Evolutionary conservation across 2,888 invertebrate genomes (phyloP).

Genomic region (Latrodectus hesperus): DNA sequence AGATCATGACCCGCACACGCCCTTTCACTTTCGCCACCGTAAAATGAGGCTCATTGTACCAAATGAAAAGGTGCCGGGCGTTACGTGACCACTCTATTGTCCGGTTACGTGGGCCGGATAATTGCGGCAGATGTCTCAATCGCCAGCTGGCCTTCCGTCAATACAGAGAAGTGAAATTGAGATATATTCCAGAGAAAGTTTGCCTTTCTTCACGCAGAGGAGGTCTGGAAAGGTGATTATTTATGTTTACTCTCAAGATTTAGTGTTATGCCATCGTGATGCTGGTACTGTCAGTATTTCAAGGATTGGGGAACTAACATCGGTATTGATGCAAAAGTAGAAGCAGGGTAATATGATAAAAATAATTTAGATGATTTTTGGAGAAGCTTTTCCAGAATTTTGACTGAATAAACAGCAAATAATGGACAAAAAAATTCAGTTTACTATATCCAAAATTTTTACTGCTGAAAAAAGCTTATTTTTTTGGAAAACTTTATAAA

Average conservation of each 20-base stretch:
- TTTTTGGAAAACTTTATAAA: no score
- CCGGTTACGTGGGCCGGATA: background rate
- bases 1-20: background rate
- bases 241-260: background rate
- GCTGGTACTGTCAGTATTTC: no score
- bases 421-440: no score
- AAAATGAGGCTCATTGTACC: background rate
- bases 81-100: slow-evolving; percentile 2
- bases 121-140: background rate
- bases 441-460: no score
- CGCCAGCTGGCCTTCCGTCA: background rate
- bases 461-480: no score
- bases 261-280: no score
- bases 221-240: background rate
- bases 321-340: no score
- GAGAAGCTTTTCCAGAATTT: no score
- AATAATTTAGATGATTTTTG: no score
- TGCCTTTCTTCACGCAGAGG: background rate
- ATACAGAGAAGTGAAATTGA: background rate
- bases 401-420: no score
- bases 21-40: background rate
- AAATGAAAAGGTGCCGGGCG: background rate
- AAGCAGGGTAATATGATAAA: no score
- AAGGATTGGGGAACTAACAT: no score
- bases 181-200: background rate